phyloP scores from a whole-genome alignment of 2,797 vertebrate species.

The Betta splendens region DNA sequence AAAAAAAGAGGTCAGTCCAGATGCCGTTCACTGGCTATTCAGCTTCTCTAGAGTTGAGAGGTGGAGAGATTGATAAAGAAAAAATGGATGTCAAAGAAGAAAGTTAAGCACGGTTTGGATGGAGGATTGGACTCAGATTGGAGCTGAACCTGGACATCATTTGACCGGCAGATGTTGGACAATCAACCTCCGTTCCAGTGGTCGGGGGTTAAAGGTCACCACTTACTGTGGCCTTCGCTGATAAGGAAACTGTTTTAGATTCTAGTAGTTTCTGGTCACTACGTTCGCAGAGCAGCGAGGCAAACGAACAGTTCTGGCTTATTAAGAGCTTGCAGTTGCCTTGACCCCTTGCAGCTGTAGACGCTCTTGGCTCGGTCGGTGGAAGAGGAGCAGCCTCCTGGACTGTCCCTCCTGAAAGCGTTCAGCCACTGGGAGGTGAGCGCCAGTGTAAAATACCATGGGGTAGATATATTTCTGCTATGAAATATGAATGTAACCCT shows the following conservation, averaged over 20 bases:
- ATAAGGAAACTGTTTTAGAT: slow-evolving; percentile 5
- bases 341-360: slow-evolving; percentile 25
- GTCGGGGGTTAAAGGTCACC: slow-evolving; percentile 18
- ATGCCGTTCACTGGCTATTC: slow-evolving; percentile 62
- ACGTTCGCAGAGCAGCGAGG: slow-evolving; percentile 6
- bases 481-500: slow-evolving; percentile 77
- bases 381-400: slow-evolving; percentile 51
- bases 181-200: too few species aligned
- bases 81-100: slow-evolving; percentile 22
- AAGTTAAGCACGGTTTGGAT: slow-evolving; percentile 7
- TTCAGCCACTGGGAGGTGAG: slow-evolving; percentile 61
- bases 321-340: slow-evolving; percentile 7
- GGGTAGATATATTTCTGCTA: slow-evolving; percentile 74
- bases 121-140: slow-evolving; percentile 25
- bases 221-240: not conserved
- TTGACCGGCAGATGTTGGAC: slow-evolving; percentile 54
- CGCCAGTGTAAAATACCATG: slow-evolving; percentile 68
- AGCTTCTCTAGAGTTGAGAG: slow-evolving; percentile 39
- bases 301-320: slow-evolving; percentile 8
- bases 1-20: slow-evolving; percentile 60
- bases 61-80: slow-evolving; percentile 14
- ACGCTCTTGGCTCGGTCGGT: slow-evolving; percentile 54
- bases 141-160: slow-evolving; percentile 28
- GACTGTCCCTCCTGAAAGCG: slow-evolving; percentile 26
- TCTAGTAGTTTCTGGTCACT: slow-evolving; percentile 8